Base-by-base conservation (phyloP, 2,113 vertebrate species). In the Cyanistes caeruleus region DNA sequence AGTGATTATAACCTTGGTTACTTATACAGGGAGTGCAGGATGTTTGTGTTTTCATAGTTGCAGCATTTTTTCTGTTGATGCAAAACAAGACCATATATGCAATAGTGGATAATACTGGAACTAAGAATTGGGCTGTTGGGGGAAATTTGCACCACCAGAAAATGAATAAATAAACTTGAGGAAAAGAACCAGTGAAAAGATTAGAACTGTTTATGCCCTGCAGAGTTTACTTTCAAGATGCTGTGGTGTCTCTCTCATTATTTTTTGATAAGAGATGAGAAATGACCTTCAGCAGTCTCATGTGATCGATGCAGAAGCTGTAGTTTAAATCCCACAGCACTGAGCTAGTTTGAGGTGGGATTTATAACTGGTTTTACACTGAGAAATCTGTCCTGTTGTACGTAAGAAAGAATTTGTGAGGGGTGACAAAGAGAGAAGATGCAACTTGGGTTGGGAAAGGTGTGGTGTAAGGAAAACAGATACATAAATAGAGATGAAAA, bases 121-220 rank as follows among this genome's bases (percentile, higher is more conserved):
- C 56, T 59, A 27, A 62, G 27, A 74, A 53, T 27, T 87, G 52
- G 72, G 72, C 63, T 94, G 51, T 48, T 39, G 37, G 35, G 59
- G n/a, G 58, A 95, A 68, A 82, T 60, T 79, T 74, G 28, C 22
- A 28, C 25, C 23, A 76, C 35, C 37, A 58, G 69, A 83, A 89
- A 94, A 94, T 22, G 14, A 78, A 93, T 67, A 92, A 74, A 78
- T 48, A 90, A 73, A 85, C 68, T 55, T 88, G 79, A 96, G 77
- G 60, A 69, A 56, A 83, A 81, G 64, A 89, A 56, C 33, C 63
- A 87, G 79, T 23, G 39, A 59, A 67, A 92, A 70, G 52, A 80
- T 46, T 23, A 31, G 55, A 95, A 79, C 76, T 60, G 73, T 93
- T 96, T 78, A 87, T 95, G 44, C 39, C 97, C 72, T 81, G 43